These are phyloP conservation scores for Anser brachyrhynchus DNA, from an alignment of 2,113 vertebrate genomes.

Conservation along the genomic window DNA sequence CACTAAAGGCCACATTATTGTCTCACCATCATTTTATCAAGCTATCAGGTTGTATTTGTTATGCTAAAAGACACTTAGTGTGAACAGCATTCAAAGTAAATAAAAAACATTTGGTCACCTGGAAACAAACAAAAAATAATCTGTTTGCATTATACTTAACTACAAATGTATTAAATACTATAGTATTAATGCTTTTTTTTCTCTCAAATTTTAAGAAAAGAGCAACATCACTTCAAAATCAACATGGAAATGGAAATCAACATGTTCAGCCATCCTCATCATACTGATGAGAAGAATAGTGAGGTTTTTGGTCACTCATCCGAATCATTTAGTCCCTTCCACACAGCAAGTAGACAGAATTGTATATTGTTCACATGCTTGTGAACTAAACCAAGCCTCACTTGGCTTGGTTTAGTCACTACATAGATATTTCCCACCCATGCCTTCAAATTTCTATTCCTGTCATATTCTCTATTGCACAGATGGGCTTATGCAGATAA, in stretches of 20 bases:
- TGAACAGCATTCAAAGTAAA: background rate
- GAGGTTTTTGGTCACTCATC: background rate
- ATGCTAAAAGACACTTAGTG: background rate
- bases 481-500: background rate
- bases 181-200: background rate
- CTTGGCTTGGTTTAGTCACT: background rate
- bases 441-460: background rate
- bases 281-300: background rate
- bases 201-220: background rate
- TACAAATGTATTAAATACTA: background rate
- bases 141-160: background rate
- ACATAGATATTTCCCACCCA: background rate
- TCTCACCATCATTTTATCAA: background rate
- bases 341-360: background rate
- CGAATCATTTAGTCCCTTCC: background rate
- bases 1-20: background rate
- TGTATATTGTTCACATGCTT: background rate
- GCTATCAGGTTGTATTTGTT: background rate
- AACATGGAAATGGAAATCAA: background rate
- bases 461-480: background rate
- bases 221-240: background rate
- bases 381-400: too few relatives aligned
- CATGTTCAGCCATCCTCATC: background rate
- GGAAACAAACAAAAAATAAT: background rate
- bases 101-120: background rate